phyloP scores from a whole-genome alignment of 2,797 vertebrate species.

The Staurois parvus region DNA sequence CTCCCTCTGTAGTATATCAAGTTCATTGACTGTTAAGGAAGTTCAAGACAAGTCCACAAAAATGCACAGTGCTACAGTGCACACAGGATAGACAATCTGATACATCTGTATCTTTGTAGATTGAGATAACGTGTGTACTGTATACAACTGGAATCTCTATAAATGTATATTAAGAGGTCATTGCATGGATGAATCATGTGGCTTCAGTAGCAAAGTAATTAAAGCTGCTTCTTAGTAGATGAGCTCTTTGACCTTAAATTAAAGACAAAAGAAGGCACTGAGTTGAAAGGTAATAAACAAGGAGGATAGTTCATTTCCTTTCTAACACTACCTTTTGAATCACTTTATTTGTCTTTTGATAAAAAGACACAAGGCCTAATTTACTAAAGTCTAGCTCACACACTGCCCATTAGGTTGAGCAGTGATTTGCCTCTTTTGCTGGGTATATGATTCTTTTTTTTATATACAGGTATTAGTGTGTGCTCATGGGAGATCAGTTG shows the following conservation, averaged over 20 bases:
- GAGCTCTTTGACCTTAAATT: constrained; percentile 44
- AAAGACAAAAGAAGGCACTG: constrained; percentile 51
- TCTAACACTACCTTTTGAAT: constrained; percentile 52
- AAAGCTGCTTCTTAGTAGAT: constrained; percentile 40
- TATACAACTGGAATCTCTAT: not conserved
- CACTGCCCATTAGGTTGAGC: not conserved
- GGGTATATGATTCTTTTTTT: not conserved
- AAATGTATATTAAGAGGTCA: constrained; percentile 27
- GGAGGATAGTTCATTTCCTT: constrained; percentile 57
- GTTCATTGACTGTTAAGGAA: no score
- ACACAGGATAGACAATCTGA: no score
- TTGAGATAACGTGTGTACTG: not conserved
- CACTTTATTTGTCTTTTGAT: constrained; percentile 51
- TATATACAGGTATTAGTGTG: not conserved
- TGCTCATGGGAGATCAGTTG: not conserved
- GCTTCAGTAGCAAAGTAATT: constrained; percentile 45
- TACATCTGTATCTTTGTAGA: not conserved
- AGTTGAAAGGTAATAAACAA: constrained; percentile 54
- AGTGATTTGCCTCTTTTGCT: not conserved
- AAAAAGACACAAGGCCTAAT: constrained; percentile 13
- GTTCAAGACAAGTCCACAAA: no score
- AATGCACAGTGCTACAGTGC: no score
- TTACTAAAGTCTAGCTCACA: constrained; percentile 9
- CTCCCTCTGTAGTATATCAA: no score
- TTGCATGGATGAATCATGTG: not conserved